Percentiles rank a stretch among this genome's conserved stretches.
Conservation (phyloP, 2,888 invertebrate genomes). For the Cactoblastis cactorum region DNA sequence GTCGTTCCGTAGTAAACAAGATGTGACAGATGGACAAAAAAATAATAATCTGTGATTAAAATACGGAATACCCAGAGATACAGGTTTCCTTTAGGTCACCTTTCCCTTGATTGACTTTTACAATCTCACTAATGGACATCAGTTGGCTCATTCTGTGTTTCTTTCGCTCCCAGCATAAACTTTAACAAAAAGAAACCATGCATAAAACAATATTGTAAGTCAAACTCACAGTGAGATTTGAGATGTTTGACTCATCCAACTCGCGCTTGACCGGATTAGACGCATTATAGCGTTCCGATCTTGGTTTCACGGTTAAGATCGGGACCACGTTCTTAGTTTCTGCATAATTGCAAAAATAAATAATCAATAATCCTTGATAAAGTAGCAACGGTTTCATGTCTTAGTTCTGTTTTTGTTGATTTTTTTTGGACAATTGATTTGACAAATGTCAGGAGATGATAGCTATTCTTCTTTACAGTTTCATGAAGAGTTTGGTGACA, state of each 20-base stretch:
- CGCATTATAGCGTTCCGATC: conserved; percentile 17
- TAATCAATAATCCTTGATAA: conserved; percentile 9
- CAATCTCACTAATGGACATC: too few relatives aligned
- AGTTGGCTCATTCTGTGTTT: too few relatives aligned
- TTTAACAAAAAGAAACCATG: too few relatives aligned
- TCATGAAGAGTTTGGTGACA: neutral
- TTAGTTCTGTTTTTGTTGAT: conserved; percentile 23
- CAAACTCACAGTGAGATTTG: too few relatives aligned
- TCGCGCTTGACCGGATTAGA: conserved; percentile 27
- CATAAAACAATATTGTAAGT: too few relatives aligned
- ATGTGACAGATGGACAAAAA: too few relatives aligned
- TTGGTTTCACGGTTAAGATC: conserved; percentile 34
- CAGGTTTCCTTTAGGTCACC: too few relatives aligned
- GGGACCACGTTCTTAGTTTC: conserved; percentile 39
- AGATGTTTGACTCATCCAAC: neutral
- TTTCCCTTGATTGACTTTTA: too few relatives aligned
- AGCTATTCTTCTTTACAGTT: neutral
- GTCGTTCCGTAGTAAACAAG: too few relatives aligned
- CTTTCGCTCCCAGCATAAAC: too few relatives aligned
- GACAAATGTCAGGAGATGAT: neutral
- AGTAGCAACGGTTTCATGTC: conserved; percentile 26
- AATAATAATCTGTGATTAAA: too few relatives aligned
- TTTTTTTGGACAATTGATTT: conserved; percentile 2
- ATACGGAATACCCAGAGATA: too few relatives aligned
- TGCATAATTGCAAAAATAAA: neutral